Evolutionary conservation across 2,888 invertebrate species (phyloP), one percentile per base, ranked within the genome.

Genomic region (Diabrotica balteata): DNA sequence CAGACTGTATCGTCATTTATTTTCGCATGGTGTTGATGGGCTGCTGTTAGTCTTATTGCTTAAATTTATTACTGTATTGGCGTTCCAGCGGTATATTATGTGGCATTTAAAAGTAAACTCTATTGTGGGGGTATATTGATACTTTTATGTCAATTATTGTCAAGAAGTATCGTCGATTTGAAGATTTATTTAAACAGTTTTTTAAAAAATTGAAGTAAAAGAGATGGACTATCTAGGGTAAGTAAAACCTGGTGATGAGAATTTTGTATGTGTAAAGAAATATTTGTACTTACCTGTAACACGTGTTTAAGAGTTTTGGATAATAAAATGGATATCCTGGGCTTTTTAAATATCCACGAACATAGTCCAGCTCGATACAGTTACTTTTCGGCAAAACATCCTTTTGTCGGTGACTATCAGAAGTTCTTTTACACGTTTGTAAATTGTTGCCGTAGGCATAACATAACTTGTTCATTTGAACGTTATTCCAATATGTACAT

Each of bases 251-350:
- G 32, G 17, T 5, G 32, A 32, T 32, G 5, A 32, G 32, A 49
- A 7, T 49, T 49, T 11, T 49, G 1, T 9, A 49, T n/a, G 5
- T 49, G 11, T 49, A 11, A 58, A n/a, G 10, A 22, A 17, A 46
- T 46, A 52, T 58, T 45, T 9, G 8, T 10, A 8, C 22, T 76
- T 77, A 86, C 86, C 86, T 83, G 76, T 85, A 86, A 72, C 86
- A 87, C 58, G 81, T 73, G 65, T 83, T 81, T 52, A 83, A 66
- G 73, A 85, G 84, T 65, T 77, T 77, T 0, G 84, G 83, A 77
- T 87, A 86, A 68, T 76, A 79, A 63, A 78, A 78, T 4, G 86
- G 86, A 80, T 86, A 86, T 50, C 82, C 81, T 3, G 85, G 85
- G 63, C 85, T 85, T 50, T 80, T 80, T 47, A 87, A 78, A 54